phyloP scores from a whole-genome alignment of 2,113 vertebrate species.

The Chelonoidis abingdonii region DNA sequence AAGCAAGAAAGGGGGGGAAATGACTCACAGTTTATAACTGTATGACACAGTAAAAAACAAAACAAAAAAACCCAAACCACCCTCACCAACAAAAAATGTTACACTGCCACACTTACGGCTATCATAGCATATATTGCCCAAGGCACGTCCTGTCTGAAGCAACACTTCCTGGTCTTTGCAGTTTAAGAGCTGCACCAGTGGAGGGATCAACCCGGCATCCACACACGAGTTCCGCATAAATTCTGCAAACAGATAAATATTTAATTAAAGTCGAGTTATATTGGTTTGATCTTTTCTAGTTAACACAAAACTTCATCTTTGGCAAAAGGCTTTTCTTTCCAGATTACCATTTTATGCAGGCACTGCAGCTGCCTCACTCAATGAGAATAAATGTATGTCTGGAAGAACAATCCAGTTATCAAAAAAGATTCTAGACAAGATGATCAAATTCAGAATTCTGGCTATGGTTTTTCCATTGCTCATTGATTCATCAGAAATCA shows the following conservation, averaged over 20 bases:
- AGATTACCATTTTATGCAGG: background rate
- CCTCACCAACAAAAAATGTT: background rate
- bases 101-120: constrained; percentile 92
- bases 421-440: background rate
- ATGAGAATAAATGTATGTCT: background rate
- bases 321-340: background rate
- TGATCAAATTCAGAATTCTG: background rate
- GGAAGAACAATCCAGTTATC: background rate
- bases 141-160: constrained; percentile 96
- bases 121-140: constrained; percentile 99
- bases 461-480: constrained; percentile 9
- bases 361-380: background rate
- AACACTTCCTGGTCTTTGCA: constrained; percentile 95
- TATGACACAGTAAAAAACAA: background rate
- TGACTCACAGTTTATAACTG: background rate
- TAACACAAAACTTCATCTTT: background rate
- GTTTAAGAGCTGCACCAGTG: constrained; percentile 92
- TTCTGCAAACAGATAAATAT: constrained; percentile 80
- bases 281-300: background rate
- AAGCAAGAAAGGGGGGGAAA: background rate
- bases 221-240: constrained; percentile 96
- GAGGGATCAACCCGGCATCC: constrained; percentile 93
- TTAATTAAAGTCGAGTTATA: background rate
- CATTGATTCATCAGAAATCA: constrained; percentile 24
- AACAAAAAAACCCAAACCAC: background rate